A percentile compares a stretch with the other conserved stretches of the same genome.
Conservation (phyloP, 1,140 invertebrate species). For the Neodiprion lecontei region DNA sequence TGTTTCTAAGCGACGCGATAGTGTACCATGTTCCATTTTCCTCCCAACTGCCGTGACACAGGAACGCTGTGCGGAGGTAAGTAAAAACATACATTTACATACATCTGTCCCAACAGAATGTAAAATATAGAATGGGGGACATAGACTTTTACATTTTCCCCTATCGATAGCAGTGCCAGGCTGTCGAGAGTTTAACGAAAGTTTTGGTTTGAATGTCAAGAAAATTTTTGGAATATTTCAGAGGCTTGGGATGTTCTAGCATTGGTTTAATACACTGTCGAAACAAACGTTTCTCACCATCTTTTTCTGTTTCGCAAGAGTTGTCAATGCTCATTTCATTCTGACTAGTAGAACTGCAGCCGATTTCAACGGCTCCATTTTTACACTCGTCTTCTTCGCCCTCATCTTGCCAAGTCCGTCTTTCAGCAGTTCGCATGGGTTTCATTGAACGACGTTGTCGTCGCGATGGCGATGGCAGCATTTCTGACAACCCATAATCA, state of each 20-base stretch:
- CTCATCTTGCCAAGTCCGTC: constrained; percentile 42
- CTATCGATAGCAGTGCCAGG: not conserved
- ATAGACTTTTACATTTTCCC: not conserved
- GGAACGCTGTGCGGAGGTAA: constrained; percentile 56
- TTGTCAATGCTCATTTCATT: constrained; percentile 55
- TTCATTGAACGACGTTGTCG: constrained; percentile 33
- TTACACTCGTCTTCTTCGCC: constrained; percentile 47
- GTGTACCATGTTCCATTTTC: constrained; percentile 67
- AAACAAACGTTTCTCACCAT: constrained; percentile 35
- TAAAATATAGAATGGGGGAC: not conserved
- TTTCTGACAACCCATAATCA: constrained; percentile 30
- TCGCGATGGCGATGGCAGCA: constrained; percentile 26
- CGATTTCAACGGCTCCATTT: constrained; percentile 50
- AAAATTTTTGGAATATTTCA: not conserved
- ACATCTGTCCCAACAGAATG: not conserved
- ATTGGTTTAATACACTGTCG: too few relatives aligned
- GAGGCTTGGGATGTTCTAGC: not conserved
- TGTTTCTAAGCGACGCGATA: constrained; percentile 62
- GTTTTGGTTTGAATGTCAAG: constrained; percentile 6
- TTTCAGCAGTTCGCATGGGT: constrained; percentile 32
- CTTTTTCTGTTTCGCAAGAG: constrained; percentile 49
- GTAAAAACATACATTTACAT: not conserved
- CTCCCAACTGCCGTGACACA: constrained; percentile 69
- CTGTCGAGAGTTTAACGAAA: not conserved
- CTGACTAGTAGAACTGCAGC: constrained; percentile 50